phyloP scores from a whole-genome alignment of 2,797 vertebrate genomes.

The Lophotriccus pileatus region DNA sequence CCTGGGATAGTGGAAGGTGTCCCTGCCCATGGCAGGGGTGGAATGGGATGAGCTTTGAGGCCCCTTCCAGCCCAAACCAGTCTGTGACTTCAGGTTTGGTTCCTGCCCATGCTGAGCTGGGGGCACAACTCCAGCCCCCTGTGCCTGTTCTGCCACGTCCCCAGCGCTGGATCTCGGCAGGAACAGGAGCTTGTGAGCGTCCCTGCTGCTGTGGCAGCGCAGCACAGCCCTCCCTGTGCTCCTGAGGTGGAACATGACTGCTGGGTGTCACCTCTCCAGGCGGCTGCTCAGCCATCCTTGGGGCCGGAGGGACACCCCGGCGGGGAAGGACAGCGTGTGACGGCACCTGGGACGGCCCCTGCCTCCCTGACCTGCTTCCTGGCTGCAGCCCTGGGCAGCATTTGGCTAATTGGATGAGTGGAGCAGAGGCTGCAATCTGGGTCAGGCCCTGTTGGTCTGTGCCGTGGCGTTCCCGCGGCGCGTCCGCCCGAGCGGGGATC shows the following conservation, averaged over 20 bases:
- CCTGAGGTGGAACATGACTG: neutral
- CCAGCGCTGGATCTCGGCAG: neutral
- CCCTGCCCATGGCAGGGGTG: neutral
- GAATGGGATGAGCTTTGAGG: neutral
- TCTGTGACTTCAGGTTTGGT: neutral
- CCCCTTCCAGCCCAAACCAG: neutral
- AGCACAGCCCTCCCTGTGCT: neutral
- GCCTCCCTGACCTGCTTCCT: neutral
- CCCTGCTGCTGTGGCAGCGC: neutral
- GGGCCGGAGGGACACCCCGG: neutral
- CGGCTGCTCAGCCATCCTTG: neutral
- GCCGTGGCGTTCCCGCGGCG: too few relatives aligned
- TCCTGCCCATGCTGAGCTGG: neutral
- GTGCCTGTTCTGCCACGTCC: neutral
- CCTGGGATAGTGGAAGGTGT: neutral
- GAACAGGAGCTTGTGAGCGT: neutral
- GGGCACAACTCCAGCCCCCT: rapidly evolving
- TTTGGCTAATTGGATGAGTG: constrained; percentile 40
- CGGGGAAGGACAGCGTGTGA: rapidly evolving
- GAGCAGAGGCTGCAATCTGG: neutral
- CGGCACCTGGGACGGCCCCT: neutral
- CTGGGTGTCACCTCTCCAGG: neutral
- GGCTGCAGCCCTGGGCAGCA: neutral
- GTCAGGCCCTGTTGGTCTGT: neutral
- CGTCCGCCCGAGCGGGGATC: neutral